These are phyloP conservation scores for Amiota mariae DNA, from an alignment of 2,888 invertebrate species.

Conservation along the genomic window DNA sequence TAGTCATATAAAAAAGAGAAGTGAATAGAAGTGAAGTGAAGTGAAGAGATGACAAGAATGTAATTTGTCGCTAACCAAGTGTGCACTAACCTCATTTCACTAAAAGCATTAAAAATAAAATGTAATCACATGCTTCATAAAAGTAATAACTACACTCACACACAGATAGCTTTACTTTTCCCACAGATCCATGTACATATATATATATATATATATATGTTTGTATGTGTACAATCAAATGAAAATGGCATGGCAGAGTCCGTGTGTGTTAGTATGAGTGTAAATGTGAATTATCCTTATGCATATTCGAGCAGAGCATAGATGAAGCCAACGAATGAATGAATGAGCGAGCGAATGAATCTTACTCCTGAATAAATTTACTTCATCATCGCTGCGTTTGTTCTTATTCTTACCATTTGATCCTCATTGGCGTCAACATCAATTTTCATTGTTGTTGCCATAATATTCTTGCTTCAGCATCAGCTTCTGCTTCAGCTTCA, in stretches of 20 bases:
- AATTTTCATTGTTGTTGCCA: constrained; percentile 51
- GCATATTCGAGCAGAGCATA: constrained; percentile 23
- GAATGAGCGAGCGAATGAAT: neutral
- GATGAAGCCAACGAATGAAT: constrained; percentile 10
- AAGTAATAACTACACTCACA: constrained; percentile 64
- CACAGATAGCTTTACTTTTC: neutral
- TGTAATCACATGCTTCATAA: constrained; percentile 68
- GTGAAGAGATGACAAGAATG: constrained; percentile 40
- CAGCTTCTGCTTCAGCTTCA: too few species aligned
- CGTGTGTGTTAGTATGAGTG: neutral
- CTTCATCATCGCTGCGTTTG: too few species aligned
- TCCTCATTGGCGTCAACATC: neutral
- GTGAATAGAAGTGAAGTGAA: constrained; percentile 17
- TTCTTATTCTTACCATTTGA: too few species aligned
- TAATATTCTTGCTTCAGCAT: constrained; percentile 31
- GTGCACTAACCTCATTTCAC: constrained; percentile 67
- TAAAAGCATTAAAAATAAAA: constrained; percentile 67
- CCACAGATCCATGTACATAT: neutral
- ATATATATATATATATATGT: neutral
- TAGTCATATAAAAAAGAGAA: constrained; percentile 34
- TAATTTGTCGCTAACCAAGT: constrained; percentile 68
- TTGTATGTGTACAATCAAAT: constrained; percentile 1
- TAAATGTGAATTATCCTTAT: constrained; percentile 3
- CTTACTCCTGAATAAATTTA: too few species aligned
- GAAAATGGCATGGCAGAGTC: constrained; percentile 8